Base-by-base conservation (phyloP, 2,113 vertebrate species). In the Mustela lutreola region DNA sequence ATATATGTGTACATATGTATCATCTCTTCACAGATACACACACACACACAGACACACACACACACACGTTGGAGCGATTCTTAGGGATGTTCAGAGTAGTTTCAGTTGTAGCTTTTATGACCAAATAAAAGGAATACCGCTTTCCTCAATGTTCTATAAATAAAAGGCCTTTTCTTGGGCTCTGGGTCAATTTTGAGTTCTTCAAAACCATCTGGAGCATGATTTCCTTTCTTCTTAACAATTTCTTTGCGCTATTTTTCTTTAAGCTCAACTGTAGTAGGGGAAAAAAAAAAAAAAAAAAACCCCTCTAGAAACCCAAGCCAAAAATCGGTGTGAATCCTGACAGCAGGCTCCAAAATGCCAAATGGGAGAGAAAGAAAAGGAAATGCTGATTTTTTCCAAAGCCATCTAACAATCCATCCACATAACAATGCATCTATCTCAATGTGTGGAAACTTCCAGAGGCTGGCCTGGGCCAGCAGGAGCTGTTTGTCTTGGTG, bases 311-410 rank as follows among this genome's bases (percentile, higher is more conserved):
- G 94, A 98, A 98, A 97, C 79, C 92, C 92, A 95, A 97, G 98
- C 98, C 98, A 98, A 98, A 97, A 97, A 92, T 95, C 85, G 2
- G 97, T 98, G 97, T 98, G 97, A 98, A 98, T 98, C 95, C 93
- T 98, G 95, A 97, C 98, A 97, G 97, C 98, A 98, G 98, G 94
- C 95, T 98, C 96, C 95, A 97, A 98, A 98, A 98, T 98, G 97
- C 97, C 98, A 98, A 98, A 95, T 95, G 95, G 76, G 92, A 95
- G 89, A 95, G 94, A 97, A 88, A 97, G 96, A 97, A 98, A 98
- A 92, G 97, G 94, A 98, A 98, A 97, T 70, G 86, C 71, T 97
- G 97, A 96, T 97, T 97, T 97, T 95, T 97, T 94, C 96, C 96
- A 96, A 95, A 96, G 92, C 88, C 87, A 39, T 75, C n/a, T 85